Conservation (phyloP, 2,888 invertebrate genomes). For the Tromatobia lineatoria region DNA sequence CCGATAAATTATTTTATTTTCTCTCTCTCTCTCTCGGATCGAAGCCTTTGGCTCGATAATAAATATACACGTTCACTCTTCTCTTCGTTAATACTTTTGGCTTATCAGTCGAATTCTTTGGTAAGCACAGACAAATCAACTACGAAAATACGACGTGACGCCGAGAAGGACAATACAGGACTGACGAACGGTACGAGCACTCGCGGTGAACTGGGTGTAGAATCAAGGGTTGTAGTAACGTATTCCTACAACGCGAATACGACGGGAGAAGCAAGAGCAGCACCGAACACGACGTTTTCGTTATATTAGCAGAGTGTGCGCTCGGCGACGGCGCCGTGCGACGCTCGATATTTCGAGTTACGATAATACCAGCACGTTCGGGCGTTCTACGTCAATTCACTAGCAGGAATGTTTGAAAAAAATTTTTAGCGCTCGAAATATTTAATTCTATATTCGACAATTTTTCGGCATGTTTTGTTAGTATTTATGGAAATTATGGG, state of each 20-base stretch:
- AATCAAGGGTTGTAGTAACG: background rate
- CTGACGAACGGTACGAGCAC: constrained; percentile 72
- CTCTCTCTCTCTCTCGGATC: background rate
- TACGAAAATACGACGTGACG: constrained; percentile 9
- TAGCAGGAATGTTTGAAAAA: too few species aligned
- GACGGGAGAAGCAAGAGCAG: constrained; percentile 6
- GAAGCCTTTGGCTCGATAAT: background rate
- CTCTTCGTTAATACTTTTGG: background rate
- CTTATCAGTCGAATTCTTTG: background rate
- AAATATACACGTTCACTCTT: background rate
- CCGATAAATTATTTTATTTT: background rate
- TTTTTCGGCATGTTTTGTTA: too few species aligned
- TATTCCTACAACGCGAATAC: background rate
- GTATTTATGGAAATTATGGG: too few species aligned
- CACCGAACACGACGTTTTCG: constrained; percentile 15
- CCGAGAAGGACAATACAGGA: constrained; percentile 19
- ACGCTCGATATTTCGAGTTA: constrained; percentile 78
- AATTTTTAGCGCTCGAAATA: too few species aligned
- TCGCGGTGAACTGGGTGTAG: constrained; percentile 75
- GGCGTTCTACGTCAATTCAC: too few species aligned
- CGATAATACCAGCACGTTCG: background rate
- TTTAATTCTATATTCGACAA: too few species aligned
- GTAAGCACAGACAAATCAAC: background rate
- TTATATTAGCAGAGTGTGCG: constrained; percentile 35
- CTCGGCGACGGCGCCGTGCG: constrained; percentile 72